A percentile compares a stretch with the other conserved stretches of the same genome.
Conservation (phyloP, 2,113 vertebrate genomes). For the Pelecanus crispus region DNA sequence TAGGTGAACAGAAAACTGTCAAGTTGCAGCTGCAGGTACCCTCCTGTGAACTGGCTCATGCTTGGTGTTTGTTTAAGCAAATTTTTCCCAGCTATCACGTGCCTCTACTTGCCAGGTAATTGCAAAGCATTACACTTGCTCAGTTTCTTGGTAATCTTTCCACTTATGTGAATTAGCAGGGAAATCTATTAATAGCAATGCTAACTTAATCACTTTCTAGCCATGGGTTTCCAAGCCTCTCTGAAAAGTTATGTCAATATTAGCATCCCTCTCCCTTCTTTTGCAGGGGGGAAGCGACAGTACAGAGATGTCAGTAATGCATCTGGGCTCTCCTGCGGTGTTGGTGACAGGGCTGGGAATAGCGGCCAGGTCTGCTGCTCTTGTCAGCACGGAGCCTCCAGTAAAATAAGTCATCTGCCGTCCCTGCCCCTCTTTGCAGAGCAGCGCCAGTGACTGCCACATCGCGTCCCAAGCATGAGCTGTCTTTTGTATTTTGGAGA, state of each 20-base stretch:
- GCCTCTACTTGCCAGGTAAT: background rate
- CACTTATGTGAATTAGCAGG: background rate
- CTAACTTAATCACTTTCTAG: background rate
- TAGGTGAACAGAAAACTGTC: fast-evolving
- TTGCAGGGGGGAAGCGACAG: background rate
- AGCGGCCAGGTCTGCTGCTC: background rate
- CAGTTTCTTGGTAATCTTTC: background rate
- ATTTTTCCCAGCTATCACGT: background rate
- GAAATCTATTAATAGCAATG: background rate
- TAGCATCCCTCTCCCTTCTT: background rate
- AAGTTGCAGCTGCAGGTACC: background rate
- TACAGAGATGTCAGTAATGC: background rate
- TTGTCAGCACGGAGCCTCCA: fast-evolving
- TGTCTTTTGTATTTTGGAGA: background rate
- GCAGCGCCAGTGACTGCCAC: fast-evolving
- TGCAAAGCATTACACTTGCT: background rate
- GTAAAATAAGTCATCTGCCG: background rate
- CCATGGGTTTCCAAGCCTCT: background rate
- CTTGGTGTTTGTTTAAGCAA: background rate
- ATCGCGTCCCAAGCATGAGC: fast-evolving
- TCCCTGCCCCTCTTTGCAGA: background rate
- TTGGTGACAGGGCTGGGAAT: background rate
- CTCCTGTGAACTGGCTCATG: background rate
- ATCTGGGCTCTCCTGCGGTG: background rate
- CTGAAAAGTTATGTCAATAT: background rate